Conservation (phyloP, 2,797 vertebrate genomes). For the Gephyroberyx darwinii region DNA sequence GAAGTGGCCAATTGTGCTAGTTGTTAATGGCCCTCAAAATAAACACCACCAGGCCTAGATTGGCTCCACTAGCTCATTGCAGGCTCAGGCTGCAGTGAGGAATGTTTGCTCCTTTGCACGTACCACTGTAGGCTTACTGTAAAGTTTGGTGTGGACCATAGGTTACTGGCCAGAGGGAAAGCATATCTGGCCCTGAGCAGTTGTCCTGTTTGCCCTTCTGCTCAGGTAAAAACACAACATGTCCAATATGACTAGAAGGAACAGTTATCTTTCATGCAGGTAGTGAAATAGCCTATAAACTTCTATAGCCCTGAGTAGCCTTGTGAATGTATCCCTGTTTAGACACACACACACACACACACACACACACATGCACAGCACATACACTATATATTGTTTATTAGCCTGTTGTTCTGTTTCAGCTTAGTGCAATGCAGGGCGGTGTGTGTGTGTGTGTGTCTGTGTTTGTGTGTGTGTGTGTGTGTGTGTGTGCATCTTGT, state of each 20-base stretch:
- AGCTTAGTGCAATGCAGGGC: not conserved
- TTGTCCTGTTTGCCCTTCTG: not conserved
- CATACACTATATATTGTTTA: not conserved
- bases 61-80: not conserved
- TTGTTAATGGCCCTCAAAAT: constrained; percentile 46
- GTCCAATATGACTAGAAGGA: not conserved
- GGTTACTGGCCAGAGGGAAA: not conserved
- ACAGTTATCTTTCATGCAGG: not conserved
- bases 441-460: constrained; percentile 18
- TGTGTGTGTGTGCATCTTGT: not conserved
- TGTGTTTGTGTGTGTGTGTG: not conserved
- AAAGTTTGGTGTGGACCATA: not conserved
- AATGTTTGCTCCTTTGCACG: constrained; percentile 41
- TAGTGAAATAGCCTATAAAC: not conserved
- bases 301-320: not conserved
- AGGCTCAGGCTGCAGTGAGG: constrained; percentile 35
- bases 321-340: not conserved
- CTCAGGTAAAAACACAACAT: not conserved
- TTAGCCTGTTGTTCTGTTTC: not conserved
- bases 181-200: not conserved
- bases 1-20: constrained; percentile 21
- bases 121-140: not conserved
- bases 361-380: not conserved
- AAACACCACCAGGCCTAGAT: constrained; percentile 51
- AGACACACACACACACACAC: not conserved